Evolutionary conservation across 2,113 vertebrate genomes (phyloP).

Genomic region (Smithornis capensis): DNA sequence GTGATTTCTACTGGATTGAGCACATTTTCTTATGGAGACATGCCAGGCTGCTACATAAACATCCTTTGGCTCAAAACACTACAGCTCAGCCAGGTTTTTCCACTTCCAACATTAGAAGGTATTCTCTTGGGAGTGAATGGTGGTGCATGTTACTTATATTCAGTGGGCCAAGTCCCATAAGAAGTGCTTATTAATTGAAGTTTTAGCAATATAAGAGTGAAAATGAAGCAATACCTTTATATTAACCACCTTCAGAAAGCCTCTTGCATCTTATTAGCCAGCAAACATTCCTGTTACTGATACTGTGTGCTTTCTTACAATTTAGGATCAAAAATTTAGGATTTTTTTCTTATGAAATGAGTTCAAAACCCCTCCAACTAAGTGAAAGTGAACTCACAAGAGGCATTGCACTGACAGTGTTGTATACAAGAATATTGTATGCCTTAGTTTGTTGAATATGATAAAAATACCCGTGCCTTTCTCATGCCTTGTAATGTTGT

Average conservation of each 20-base stretch:
- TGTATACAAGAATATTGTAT: background rate
- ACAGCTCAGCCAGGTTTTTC: background rate
- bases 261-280: background rate
- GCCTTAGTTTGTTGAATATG: background rate
- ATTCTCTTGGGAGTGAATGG: background rate
- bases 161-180: background rate
- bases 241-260: background rate
- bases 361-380: background rate
- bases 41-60: slow-evolving; percentile 11
- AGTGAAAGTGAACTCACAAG: background rate
- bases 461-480: background rate
- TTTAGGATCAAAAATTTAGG: background rate
- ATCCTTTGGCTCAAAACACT: background rate
- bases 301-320: background rate
- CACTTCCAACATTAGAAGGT: background rate
- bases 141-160: background rate
- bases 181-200: background rate
- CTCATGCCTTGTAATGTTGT: background rate
- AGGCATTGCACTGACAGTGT: background rate
- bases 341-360: background rate
- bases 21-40: background rate
- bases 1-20: background rate
- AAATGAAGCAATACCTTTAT: background rate
- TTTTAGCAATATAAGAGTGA: background rate
- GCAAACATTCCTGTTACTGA: background rate